Evolutionary conservation across 2,113 vertebrate genomes (phyloP), one percentile per base, ranked within the genome.

Genomic region (Cavia porcellus): DNA sequence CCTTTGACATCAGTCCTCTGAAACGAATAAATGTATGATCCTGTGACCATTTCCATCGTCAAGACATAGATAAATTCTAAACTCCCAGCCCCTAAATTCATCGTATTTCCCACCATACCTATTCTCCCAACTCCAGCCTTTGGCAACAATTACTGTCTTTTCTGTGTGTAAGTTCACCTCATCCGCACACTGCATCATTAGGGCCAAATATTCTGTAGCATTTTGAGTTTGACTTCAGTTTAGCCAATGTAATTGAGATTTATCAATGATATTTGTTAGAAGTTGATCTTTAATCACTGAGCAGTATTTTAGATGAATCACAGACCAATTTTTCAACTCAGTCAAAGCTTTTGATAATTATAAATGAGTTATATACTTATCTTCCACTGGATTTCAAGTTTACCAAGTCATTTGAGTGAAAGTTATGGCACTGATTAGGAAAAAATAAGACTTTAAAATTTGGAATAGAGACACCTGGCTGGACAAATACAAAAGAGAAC

Each of bases 71-170:
- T 11, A 25, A 74, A 2, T 52, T 89, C 2, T 50, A 35, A n/a
- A 32, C 22, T 4, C 42, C 3, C 4, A 7, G 20, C 5, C 5
- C 22, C 5, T 1, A 20, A 79, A 42, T 42, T 68, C 7, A 38
- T 17, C 75, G 20, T 68, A 59, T 75, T 75, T 94, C 42, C 17
- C 25, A 30, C 13, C 2, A 25, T 77, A 77, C 7, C 12, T 10
- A 1, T 72, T 19, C 20, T 1, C 24, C 30, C 4, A 47, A 0
- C 0, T 45, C 38, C 4, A 81, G 7, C 0, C 1, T 5, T 66
- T 72, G 28, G 17, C 22, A 89, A 86, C 5, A 50, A 5, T 24
- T 94, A 3, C 62, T 47, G 25, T 85, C 12, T 75, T 86, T 75
- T 75, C 80, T 90, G 4, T 57, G 0, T 68, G 14, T 35, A 68